Conservation (phyloP, 2,888 invertebrate genomes). For the Polyommatus icarus region DNA sequence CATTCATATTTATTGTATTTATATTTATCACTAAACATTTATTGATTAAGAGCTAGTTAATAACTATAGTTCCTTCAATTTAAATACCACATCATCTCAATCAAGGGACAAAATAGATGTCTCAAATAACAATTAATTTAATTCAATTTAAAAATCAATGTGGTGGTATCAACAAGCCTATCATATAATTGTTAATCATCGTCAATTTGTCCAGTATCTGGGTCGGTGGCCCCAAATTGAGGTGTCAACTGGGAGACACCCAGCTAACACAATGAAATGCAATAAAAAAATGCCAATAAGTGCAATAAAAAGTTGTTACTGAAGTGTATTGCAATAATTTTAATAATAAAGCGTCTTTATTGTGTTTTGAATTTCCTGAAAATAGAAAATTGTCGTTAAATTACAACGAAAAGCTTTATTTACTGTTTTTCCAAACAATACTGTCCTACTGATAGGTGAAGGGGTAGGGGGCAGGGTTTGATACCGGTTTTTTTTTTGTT, state of each 20-base stretch:
- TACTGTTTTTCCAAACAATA: too few species aligned
- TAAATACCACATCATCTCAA: background rate
- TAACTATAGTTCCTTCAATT: background rate
- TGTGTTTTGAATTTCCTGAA: too few species aligned
- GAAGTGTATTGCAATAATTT: background rate
- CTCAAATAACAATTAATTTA: conserved; percentile 10
- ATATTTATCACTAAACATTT: too few species aligned
- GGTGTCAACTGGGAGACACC: background rate
- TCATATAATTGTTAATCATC: conserved; percentile 6
- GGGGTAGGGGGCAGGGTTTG: too few species aligned
- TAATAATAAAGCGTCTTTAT: too few species aligned
- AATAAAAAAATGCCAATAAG: background rate
- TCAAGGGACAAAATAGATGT: background rate
- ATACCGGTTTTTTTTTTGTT: too few species aligned
- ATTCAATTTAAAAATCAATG: conserved; percentile 19
- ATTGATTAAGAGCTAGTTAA: too few species aligned
- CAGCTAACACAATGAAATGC: background rate
- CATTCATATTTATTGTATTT: too few species aligned
- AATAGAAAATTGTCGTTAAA: too few species aligned
- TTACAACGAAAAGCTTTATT: too few species aligned
- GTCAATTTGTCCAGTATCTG: conserved; percentile 7
- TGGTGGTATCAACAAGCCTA: background rate
- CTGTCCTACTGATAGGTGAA: too few species aligned
- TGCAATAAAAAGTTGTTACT: background rate
- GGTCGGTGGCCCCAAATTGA: conserved; percentile 5